Conservation (phyloP, 2,113 vertebrate genomes). For the Leucopternis melanops region DNA sequence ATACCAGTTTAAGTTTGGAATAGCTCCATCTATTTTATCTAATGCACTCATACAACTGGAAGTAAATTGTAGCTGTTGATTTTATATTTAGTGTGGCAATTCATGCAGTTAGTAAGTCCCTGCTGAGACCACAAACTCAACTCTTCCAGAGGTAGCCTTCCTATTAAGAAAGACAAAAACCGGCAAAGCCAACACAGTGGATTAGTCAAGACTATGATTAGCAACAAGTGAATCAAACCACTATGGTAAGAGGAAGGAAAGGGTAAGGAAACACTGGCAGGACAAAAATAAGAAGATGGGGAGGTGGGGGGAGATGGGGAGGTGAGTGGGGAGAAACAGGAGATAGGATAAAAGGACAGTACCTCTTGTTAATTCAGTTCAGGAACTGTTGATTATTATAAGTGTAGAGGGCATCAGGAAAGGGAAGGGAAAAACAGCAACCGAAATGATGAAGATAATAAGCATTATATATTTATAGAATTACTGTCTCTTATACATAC, state of each 20-base stretch:
- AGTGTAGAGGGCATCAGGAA: constrained; percentile 58
- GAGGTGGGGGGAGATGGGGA: too few species aligned
- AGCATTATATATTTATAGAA: not conserved
- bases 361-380: constrained; percentile 64
- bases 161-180: not conserved
- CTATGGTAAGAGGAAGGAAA: not conserved
- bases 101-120: not conserved
- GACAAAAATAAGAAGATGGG: not conserved
- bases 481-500: not conserved
- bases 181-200: not conserved
- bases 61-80: not conserved
- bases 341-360: constrained; percentile 60
- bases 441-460: constrained; percentile 59
- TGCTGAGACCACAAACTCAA: not conserved
- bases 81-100: not conserved
- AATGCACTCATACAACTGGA: not conserved
- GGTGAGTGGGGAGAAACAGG: not conserved
- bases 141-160: constrained; percentile 53
- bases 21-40: not conserved
- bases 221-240: constrained; percentile 29
- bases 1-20: not conserved
- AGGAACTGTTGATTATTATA: constrained; percentile 64
- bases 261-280: not conserved
- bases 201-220: not conserved
- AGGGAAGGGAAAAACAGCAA: constrained; percentile 67